Percentiles rank a stretch among this genome's conserved stretches.
These are phyloP conservation scores for Heliconius hortense DNA, from an alignment of 2,888 invertebrate genomes.

Conservation along the genomic window DNA sequence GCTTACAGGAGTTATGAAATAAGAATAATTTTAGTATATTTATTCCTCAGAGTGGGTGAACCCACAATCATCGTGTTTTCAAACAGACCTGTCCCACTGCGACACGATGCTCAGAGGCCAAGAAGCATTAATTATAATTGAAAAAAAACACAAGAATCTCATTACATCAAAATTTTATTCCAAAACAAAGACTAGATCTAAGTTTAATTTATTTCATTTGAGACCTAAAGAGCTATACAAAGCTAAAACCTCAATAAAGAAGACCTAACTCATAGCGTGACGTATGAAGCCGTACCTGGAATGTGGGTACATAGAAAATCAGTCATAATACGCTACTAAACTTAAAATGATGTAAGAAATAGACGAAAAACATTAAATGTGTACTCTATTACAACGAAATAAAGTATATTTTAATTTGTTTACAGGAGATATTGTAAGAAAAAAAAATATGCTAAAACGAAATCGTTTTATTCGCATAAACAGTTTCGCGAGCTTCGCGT, in stretches of 20 bases:
- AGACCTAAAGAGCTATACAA: neutral
- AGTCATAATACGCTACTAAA: constrained; percentile 27
- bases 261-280: constrained; percentile 32
- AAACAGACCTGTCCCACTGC: neutral
- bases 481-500: constrained; percentile 17
- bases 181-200: neutral
- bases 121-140: neutral
- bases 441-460: constrained; percentile 15
- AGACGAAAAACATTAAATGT: neutral
- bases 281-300: constrained; percentile 37
- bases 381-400: neutral
- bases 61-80: too few relatives aligned
- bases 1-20: too few relatives aligned
- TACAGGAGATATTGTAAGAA: neutral
- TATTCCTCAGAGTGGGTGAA: too few relatives aligned
- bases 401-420: constrained; percentile 20
- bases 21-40: too few relatives aligned
- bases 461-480: constrained; percentile 28
- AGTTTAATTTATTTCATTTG: constrained; percentile 1
- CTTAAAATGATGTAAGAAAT: constrained; percentile 15
- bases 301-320: constrained; percentile 38
- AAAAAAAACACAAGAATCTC: neutral
- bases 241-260: constrained; percentile 23
- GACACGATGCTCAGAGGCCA: neutral
- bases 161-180: neutral